These are phyloP conservation scores for Sarcophaga caerulescens DNA, from an alignment of 2,888 invertebrate genomes.

Conservation along the genomic window DNA sequence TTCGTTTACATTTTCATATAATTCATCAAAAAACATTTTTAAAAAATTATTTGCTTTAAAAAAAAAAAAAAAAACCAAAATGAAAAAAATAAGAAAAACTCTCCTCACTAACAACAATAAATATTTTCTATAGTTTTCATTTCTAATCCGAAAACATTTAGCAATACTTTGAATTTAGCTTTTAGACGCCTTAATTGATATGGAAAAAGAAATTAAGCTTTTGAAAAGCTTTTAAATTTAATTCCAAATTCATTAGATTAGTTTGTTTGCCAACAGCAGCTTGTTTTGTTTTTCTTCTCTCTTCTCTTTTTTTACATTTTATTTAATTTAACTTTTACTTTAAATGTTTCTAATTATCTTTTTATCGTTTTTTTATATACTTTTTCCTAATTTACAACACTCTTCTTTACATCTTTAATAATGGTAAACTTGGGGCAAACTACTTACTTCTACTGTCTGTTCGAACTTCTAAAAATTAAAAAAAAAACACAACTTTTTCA, in stretches of 20 bases:
- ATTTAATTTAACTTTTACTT: background rate
- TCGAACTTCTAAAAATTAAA: constrained; percentile 31
- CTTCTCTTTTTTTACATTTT: constrained; percentile 23
- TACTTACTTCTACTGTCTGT: constrained; percentile 1
- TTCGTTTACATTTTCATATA: background rate
- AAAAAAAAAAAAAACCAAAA: no score
- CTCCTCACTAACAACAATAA: constrained; percentile 2
- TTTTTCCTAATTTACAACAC: constrained; percentile 15
- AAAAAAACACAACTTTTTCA: background rate
- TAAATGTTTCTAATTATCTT: constrained; percentile 41
- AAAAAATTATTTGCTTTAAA: constrained; percentile 8
- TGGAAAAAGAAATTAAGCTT: background rate
- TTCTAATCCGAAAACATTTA: constrained; percentile 34
- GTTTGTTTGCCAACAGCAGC: constrained; percentile 32
- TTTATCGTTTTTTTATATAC: constrained; percentile 49
- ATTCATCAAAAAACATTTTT: background rate
- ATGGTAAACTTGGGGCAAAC: constrained; percentile 38
- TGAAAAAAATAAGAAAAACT: no score
- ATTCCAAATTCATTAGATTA: constrained; percentile 27
- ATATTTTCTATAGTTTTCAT: background rate
- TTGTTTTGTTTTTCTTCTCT: background rate
- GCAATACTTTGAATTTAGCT: constrained; percentile 76
- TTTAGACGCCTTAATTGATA: background rate
- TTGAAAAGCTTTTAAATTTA: background rate
- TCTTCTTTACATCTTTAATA: constrained; percentile 36